Conservation (phyloP, 2,797 vertebrate species). For the Cyprinella venusta region DNA sequence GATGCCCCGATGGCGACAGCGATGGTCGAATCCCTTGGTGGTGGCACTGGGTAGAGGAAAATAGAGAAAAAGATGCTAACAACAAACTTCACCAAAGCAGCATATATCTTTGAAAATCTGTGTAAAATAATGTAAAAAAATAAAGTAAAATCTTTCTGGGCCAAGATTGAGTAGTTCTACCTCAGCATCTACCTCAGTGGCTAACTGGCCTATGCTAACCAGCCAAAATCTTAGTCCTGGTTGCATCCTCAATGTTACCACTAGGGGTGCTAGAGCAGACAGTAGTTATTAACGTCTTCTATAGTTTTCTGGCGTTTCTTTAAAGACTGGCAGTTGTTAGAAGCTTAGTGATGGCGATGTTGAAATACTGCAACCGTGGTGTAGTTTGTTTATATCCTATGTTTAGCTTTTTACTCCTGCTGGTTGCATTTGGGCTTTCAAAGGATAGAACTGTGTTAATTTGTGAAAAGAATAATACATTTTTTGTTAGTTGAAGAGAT, state of each 20-base stretch:
- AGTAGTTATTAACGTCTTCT: neutral
- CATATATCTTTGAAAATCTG: neutral
- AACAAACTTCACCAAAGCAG: neutral
- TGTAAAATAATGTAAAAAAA: neutral
- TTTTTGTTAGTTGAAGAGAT: too few species aligned
- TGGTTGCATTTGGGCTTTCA: too few species aligned
- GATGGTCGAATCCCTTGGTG: constrained; percentile 92
- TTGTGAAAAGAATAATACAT: too few species aligned
- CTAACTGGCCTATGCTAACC: neutral
- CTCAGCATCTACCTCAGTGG: neutral
- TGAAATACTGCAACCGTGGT: too few species aligned
- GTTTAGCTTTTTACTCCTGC: too few species aligned
- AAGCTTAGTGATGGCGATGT: too few species aligned
- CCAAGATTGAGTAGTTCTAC: neutral
- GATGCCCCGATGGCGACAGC: constrained; percentile 94
- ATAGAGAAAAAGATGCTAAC: neutral
- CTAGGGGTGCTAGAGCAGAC: neutral
- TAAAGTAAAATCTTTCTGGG: neutral
- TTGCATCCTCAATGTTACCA: neutral
- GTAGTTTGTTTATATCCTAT: too few species aligned
- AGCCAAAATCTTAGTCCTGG: neutral
- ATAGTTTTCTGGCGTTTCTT: neutral
- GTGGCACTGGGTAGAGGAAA: constrained; percentile 77
- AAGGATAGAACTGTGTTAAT: too few species aligned
- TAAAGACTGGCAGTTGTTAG: too few species aligned